Evolutionary conservation across 2,113 vertebrate genomes (phyloP).

Genomic region (Nycticebus coucang): DNA sequence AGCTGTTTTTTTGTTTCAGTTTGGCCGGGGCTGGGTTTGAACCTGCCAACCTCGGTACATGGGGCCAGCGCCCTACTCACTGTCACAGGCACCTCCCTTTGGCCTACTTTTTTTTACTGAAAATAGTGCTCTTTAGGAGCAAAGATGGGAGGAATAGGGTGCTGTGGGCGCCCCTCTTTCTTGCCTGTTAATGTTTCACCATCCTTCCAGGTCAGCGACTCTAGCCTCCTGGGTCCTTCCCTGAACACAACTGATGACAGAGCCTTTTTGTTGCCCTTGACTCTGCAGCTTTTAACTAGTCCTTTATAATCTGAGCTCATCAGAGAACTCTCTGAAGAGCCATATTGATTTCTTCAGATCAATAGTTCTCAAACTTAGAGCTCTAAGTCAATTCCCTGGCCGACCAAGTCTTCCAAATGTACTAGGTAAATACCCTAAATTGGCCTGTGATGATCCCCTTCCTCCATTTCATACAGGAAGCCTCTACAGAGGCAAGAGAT

Average conservation of each 20-base stretch:
- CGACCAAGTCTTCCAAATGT: conserved; percentile 28
- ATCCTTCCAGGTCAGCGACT: conserved; percentile 42
- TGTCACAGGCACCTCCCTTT: background rate
- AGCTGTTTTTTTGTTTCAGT: too few relatives aligned
- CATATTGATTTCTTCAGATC: conserved; percentile 65
- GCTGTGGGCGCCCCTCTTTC: background rate
- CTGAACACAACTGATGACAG: background rate
- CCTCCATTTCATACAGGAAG: background rate
- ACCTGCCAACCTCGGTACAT: too few relatives aligned
- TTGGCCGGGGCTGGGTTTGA: too few relatives aligned
- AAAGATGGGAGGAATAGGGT: background rate
- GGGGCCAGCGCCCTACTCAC: too few relatives aligned
- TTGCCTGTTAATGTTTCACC: conserved; percentile 1
- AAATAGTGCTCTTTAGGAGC: background rate
- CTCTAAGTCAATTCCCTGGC: conserved; percentile 52
- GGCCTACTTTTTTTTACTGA: background rate
- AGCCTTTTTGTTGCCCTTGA: conserved; percentile 20
- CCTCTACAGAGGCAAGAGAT: background rate
- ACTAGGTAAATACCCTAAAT: conserved; percentile 33
- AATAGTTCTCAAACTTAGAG: conserved; percentile 62
- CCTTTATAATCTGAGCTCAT: conserved; percentile 62
- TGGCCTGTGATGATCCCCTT: background rate
- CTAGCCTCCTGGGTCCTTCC: conserved; percentile 11
- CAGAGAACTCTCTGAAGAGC: conserved; percentile 60
- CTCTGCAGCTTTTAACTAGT: conserved; percentile 57